Base-by-base conservation (phyloP, 2,797 vertebrate species). In the Acipenser transmontanus region DNA sequence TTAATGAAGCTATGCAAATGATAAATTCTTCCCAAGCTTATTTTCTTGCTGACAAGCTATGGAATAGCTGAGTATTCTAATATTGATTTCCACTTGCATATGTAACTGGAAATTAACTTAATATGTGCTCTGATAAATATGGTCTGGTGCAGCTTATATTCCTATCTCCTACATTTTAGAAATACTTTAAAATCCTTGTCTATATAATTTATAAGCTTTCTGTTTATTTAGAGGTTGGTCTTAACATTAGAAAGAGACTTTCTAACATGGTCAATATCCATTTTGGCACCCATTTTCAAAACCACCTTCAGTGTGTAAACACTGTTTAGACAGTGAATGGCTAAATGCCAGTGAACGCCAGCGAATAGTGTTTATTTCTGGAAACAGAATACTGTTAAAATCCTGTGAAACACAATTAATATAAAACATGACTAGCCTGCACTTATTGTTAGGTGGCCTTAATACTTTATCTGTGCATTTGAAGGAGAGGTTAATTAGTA, bases 1-100 rank as follows among this genome's bases (percentile, higher is more conserved):
- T 86, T 82, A 78, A 78, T 74, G 76, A 69, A 68, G 61, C 69
- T 81, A 88, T 88, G 83, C 84, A 88, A 85, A 87, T 84, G 74
- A 79, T 78, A 73, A 82, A 77, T 78, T 76, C 72, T 77, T 79
- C 75, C 77, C 34, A 63, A 48, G 77, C 81, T 74, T 82, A 76
- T 82, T 85, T 85, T 85, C 78, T 77, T 80, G 80, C 82, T 85
- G 86, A 84, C 80, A 80, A 75, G 76, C 79, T 76, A 74, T 69
- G 78, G 77, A 80, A 81, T 83, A 82, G 82, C 81, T 77, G 77
- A 86, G 76, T 72, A 74, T 84, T 79, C 78, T 77, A 76, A 66
- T 82, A 84, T 84, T 74, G 78, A 84, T 85, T 82, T 78, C 61
- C 14, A 54, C 51, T 54, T 54, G 51, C 1, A 8, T 54, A 54